Conservation (phyloP, 2,113 vertebrate species). For the Leucosticte australis region DNA sequence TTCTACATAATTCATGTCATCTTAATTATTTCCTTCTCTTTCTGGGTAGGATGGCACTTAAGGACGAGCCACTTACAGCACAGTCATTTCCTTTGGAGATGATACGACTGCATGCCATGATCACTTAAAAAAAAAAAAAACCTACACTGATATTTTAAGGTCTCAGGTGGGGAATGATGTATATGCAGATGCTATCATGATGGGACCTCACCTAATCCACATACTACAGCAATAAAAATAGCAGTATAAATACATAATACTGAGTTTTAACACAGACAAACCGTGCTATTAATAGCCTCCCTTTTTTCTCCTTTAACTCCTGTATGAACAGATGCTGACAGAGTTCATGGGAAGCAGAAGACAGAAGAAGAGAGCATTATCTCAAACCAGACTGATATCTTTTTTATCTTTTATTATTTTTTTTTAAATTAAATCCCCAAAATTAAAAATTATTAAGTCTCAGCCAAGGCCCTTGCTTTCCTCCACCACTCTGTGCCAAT, state of each 20-base stretch:
- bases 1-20: conserved; percentile 56
- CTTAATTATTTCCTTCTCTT: conserved; percentile 57
- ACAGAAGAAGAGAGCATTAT: background rate
- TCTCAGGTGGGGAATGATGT: background rate
- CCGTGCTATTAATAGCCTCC: background rate
- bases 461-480: background rate
- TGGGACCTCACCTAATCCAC: background rate
- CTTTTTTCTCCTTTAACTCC: background rate
- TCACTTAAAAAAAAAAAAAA: background rate
- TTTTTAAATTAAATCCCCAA: background rate
- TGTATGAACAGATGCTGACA: background rate
- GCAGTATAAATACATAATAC: background rate
- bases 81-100: conserved; percentile 1
- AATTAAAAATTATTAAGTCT: background rate
- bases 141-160: background rate
- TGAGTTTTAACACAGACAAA: background rate
- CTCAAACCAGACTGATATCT: background rate
- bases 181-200: background rate
- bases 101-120: background rate
- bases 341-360: background rate
- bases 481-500: background rate
- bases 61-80: background rate
- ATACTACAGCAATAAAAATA: background rate
- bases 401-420: accelerated
- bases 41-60: background rate